Conservation (phyloP, 2,888 invertebrate species). For the Hyppa rectilinea region DNA sequence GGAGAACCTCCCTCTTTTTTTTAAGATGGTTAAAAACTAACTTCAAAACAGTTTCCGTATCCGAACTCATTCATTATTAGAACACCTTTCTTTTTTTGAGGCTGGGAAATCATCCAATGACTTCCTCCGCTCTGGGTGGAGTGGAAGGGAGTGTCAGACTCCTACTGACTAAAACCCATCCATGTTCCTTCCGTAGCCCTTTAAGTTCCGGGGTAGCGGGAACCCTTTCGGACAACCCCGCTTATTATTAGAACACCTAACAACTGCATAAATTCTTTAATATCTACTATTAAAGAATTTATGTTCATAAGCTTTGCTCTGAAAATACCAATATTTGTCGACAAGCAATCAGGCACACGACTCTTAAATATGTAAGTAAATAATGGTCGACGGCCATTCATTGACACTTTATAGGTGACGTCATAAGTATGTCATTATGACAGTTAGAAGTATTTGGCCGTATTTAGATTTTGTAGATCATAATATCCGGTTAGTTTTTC, state of each 20-base stretch:
- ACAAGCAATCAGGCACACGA: constrained; percentile 9
- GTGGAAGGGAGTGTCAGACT: too few relatives aligned
- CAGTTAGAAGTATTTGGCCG: background rate
- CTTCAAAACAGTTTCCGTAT: background rate
- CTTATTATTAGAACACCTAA: too few relatives aligned
- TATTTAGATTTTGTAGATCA: background rate
- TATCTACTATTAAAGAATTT: background rate
- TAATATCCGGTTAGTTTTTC: background rate
- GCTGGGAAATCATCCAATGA: too few relatives aligned
- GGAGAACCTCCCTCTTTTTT: too few relatives aligned
- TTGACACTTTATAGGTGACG: constrained; percentile 17
- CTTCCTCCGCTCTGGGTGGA: too few relatives aligned
- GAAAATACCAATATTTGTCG: constrained; percentile 28
- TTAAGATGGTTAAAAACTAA: too few relatives aligned
- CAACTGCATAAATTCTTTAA: background rate
- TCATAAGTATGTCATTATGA: constrained; percentile 9
- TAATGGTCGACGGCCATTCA: constrained; percentile 16
- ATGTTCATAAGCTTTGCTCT: background rate
- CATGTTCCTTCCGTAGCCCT: too few relatives aligned
- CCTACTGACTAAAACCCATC: too few relatives aligned
- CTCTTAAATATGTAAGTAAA: constrained; percentile 15
- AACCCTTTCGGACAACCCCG: too few relatives aligned
- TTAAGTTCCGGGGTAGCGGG: too few relatives aligned
- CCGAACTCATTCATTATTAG: background rate
- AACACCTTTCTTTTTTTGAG: too few relatives aligned